Base-by-base conservation (phyloP, 2,888 invertebrate species). In the Tenthredo mesomela region DNA sequence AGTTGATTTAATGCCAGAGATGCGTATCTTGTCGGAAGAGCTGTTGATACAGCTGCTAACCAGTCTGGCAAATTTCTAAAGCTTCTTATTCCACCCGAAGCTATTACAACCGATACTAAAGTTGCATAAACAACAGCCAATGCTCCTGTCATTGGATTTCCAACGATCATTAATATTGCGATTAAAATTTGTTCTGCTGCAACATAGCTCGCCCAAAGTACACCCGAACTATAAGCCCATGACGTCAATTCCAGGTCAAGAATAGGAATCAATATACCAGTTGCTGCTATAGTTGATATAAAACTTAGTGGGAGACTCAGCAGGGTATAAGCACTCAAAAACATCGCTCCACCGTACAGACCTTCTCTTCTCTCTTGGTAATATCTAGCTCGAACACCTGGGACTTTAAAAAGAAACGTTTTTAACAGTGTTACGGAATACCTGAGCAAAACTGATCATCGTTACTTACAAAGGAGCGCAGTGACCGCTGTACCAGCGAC, bases 321-420 rank as follows among this genome's bases (percentile, higher is more conserved):
- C 2, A 98, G 93, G 87, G 97, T 96, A 93, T 98, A 98, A 0
- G 97, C 96, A 0, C 98, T 94, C 0, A 98, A 94, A 89, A 98
- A 95, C 87, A 97, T 95, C 0, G 97, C 96, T 0, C 98, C 98
- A 3, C 97, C 96, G 92, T 98, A 98, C 0, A 98, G 93, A 0
- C 98, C 98, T 93, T 98, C 98, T 83, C 98, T 96, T 0, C 97
- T 96, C 91, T 98, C 98, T 91, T 98, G 98, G 88, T 98, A 98
- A 93, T 98, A 98, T 65, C 97, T 95, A n/a, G 97, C 97, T n/a
- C 98, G 95, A 93, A 97, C 97, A 50, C 96, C 95, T 3, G 97
- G 96, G 94, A 96, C 97, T 97, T 91, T 85, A 75, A n/a, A 58
- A 12, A 85, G 65, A 29, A n/a, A 29, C 2, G 21, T 12, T 65